Evolutionary conservation across 1,140 invertebrate species (phyloP), one percentile per base, ranked within the genome.

Genomic region (Apis laboriosa): DNA sequence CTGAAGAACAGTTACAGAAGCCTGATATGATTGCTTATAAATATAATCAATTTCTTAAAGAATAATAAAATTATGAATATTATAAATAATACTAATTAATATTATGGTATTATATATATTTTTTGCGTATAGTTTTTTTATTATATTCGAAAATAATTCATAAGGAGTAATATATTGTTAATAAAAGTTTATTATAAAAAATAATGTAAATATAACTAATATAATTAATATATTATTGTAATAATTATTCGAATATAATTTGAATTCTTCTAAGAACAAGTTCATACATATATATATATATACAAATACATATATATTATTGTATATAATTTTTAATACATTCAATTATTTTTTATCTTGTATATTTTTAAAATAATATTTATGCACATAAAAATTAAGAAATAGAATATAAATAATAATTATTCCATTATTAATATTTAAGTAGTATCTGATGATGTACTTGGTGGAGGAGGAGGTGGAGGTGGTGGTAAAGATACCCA

Each of bases 1-100:
- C 97, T 9, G 94, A 96, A 60, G 80, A 93, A 73, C 88, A 94
- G 64, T 92, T 97, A 67, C 94, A 96, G 28, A 89, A 95, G 77
- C 88, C 93, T 76, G 90, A 94, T 81, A 92, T 90, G 89, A 67
- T 73, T 8, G 80, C 88, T 77, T 93, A 90, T 71, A 93, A 94
- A 89, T 82, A 88, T 56, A 78, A 94, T 83, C 55, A 85, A 56
- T 94, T 93, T 89, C 90, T 94, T 7, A 83, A 77, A 84, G 82
- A 61, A 75, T 84, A 63, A 53, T 28, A 15, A 3, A 71, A 51
- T 19, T 55, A 17, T 19, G 34, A 43, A 43, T 43, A 43, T 7
- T 43, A 43, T 43, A 43, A 43, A 43, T 43, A 43, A 43, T 43
- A 43, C 34, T 43, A 43, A 43, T 43, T 43, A 7, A 43, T 43